Evolutionary conservation across 2,113 vertebrate genomes (phyloP), one percentile per base, ranked within the genome.

Genomic region (Anoplopoma fimbria): DNA sequence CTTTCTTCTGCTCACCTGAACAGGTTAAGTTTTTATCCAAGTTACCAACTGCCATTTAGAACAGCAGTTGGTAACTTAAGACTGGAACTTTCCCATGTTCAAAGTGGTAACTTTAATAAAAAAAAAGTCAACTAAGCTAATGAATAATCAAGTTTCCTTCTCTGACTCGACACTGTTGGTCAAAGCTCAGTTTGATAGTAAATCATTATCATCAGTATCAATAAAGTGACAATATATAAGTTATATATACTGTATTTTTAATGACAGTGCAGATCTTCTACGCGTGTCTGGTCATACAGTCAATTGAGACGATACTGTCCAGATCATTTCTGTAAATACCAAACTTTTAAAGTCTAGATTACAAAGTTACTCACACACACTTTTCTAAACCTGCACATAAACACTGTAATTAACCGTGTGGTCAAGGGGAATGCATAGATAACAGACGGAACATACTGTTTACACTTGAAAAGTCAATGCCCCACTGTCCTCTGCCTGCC

Each of bases 381-480:
- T 68, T 84, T 27, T 61, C 68, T n/a, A 65, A 25, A 71, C 14
- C 42, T 57, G 51, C 31, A 36, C 69, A 72, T 64, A 57, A 36
- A 40, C 53, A 21, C 72, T 58, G n/a, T 58, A 83, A 82, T 90
- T 89, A 81, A 82, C 76, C 57, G 1, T 34, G 68, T 19, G 73
- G 81, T 76, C 67, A 49, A 49, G 0, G 55, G 69, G 80, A 87
- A 83, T 74, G 58, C 34, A 73, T 19, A 61, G 89, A 91, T 87
- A 88, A 84, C 36, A 33, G 55, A 57, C 33, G 10, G 82, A 60
- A 89, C 51, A 68, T 4, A 42, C 53, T 84, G 89, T 92, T 91
- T 91, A 92, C 88, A 83, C 69, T 73, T 2, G 36, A 19, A 0
- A 58, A 73, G 91, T 92, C 89, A 89, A 86, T 87, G 90, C 49